These are phyloP conservation scores for Archilochus colubris DNA, from an alignment of 2,113 vertebrate species.

Conservation along the genomic window DNA sequence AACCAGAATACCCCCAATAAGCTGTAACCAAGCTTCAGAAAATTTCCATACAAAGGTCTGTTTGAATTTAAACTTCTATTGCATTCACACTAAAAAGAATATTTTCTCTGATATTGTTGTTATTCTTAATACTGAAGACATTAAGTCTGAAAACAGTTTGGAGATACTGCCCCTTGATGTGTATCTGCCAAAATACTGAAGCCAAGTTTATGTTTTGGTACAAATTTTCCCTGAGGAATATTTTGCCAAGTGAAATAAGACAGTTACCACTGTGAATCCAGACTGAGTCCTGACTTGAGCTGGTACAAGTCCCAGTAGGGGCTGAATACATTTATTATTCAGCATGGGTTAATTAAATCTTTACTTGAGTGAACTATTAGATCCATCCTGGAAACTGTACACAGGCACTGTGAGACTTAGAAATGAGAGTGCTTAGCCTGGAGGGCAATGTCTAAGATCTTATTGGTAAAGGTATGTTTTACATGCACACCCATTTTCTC, in stretches of 20 bases:
- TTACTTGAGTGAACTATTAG: background rate
- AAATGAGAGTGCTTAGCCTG: background rate
- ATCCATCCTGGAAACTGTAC: background rate
- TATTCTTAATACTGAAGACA: background rate
- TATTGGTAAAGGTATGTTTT: background rate
- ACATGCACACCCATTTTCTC: background rate
- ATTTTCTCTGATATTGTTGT: background rate
- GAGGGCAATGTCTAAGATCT: background rate
- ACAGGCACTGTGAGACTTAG: background rate
- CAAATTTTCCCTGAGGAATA: background rate
- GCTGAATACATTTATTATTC: background rate
- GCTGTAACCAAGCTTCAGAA: background rate
- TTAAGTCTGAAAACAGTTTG: background rate
- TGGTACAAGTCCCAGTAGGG: background rate
- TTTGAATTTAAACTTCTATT: background rate
- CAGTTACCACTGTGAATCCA: background rate
- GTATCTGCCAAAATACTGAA: background rate
- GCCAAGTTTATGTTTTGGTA: background rate
- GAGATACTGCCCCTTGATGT: background rate
- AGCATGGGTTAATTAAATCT: background rate
- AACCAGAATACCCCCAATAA: background rate
- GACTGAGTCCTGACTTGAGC: background rate
- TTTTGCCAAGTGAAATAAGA: background rate
- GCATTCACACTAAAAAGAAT: background rate
- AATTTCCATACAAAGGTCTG: background rate